Conservation (phyloP, 2,113 vertebrate species). For the Meles meles region DNA sequence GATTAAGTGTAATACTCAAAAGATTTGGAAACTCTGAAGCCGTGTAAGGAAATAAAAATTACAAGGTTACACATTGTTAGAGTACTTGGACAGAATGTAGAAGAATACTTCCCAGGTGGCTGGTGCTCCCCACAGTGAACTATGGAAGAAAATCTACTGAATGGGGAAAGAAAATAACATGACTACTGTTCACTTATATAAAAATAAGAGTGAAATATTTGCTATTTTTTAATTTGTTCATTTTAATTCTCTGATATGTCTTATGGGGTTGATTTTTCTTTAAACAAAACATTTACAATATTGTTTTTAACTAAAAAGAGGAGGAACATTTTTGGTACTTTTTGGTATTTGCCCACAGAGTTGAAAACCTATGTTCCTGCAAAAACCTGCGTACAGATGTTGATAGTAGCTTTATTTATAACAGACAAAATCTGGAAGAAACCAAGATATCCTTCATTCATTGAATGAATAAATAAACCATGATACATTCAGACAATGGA, state of each 20-base stretch:
- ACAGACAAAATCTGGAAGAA: neutral
- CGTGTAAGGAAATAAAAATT: neutral
- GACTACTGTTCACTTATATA: neutral
- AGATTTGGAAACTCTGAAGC: neutral
- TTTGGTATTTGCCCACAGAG: neutral
- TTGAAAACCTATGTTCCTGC: neutral
- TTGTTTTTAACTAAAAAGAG: neutral
- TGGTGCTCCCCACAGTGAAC: neutral
- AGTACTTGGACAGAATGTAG: neutral
- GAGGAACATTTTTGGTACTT: neutral
- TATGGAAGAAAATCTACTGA: neutral
- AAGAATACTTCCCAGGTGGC: neutral
- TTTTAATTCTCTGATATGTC: neutral
- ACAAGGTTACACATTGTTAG: neutral
- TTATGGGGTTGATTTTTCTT: neutral
- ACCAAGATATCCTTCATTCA: neutral
- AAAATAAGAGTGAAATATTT: neutral
- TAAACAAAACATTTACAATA: neutral
- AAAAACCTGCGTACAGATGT: neutral
- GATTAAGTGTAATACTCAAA: neutral
- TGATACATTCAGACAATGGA: neutral
- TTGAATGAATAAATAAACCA: neutral
- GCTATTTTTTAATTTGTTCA: neutral
- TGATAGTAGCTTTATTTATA: neutral
- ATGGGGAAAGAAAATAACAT: neutral